These are phyloP conservation scores for Gallinago media DNA, from an alignment of 2,113 vertebrate genomes.

Conservation along the genomic window DNA sequence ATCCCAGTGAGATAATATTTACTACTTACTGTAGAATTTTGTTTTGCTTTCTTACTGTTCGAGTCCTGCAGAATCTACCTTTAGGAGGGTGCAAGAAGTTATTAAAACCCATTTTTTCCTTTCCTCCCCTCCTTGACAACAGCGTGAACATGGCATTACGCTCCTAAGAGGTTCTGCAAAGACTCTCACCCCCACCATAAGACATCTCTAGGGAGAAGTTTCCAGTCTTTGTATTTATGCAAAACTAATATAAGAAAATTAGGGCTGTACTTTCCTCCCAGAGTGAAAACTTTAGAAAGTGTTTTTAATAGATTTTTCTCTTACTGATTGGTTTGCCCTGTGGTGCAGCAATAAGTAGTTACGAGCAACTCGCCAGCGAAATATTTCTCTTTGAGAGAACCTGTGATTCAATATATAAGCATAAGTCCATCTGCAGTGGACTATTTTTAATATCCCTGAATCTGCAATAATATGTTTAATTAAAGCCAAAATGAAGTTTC, in stretches of 20 bases:
- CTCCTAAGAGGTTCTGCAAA: background rate
- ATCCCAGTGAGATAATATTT: background rate
- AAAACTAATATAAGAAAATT: background rate
- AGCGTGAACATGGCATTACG: background rate
- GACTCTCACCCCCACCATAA: background rate
- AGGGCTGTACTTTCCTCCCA: background rate
- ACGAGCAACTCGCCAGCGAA: background rate
- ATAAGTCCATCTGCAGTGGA: background rate
- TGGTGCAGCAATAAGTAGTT: background rate
- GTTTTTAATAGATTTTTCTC: background rate
- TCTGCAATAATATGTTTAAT: background rate
- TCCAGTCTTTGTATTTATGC: background rate
- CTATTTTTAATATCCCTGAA: conserved; percentile 12
- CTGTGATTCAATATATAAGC: background rate
- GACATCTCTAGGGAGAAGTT: background rate
- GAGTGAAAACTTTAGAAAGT: background rate
- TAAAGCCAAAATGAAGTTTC: background rate
- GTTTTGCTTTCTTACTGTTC: background rate
- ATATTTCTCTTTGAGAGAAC: background rate
- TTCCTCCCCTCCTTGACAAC: background rate
- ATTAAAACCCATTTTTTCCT: background rate
- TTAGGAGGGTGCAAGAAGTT: background rate
- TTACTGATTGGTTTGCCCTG: background rate
- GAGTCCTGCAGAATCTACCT: background rate
- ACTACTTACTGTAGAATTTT: background rate